These are phyloP conservation scores for Podargus strigoides DNA, from an alignment of 2,797 vertebrate genomes.

Conservation along the genomic window DNA sequence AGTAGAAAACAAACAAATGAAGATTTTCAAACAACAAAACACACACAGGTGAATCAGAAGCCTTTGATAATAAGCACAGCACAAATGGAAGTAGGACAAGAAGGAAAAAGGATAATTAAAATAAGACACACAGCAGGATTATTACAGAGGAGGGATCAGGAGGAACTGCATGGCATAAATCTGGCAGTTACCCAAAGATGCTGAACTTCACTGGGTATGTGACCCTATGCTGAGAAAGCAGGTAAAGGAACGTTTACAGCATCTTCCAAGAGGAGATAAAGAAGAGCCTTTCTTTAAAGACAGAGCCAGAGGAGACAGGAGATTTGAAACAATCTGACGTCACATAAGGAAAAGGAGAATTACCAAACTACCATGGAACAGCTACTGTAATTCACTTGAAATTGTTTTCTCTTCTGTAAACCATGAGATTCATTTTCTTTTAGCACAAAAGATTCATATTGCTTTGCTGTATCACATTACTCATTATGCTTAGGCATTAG, in stretches of 20 bases:
- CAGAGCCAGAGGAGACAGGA: background rate
- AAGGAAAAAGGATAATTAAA: background rate
- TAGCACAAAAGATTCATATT: background rate
- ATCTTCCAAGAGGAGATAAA: background rate
- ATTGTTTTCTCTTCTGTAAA: conserved; percentile 1
- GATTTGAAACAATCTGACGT: background rate
- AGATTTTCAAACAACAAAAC: background rate
- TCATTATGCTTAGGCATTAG: background rate
- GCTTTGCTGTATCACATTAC: background rate
- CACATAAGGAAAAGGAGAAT: background rate
- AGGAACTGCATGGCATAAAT: background rate
- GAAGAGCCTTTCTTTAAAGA: background rate
- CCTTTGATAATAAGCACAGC: background rate
- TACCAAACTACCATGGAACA: background rate
- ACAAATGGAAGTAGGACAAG: background rate
- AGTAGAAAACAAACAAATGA: background rate
- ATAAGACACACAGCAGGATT: background rate
- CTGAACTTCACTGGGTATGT: background rate
- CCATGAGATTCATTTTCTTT: background rate
- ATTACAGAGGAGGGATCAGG: background rate
- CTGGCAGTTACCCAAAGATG: background rate
- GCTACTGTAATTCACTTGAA: background rate
- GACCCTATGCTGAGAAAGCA: background rate
- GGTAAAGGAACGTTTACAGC: background rate
- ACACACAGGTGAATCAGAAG: background rate